phyloP scores from a whole-genome alignment of 2,888 invertebrate species.

The Drosophila affinis region DNA sequence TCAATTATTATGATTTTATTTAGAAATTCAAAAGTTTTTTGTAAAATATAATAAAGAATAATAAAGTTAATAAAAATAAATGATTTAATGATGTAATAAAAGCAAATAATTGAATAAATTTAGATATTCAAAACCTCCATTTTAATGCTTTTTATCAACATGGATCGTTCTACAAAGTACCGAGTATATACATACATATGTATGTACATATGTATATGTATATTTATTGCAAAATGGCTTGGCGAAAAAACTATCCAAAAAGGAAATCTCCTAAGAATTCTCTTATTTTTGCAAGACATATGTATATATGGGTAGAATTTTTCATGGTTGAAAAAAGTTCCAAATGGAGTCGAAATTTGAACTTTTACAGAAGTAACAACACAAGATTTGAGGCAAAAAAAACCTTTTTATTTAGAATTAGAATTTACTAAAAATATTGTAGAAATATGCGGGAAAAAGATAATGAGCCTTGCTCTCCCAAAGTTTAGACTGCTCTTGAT shows the following conservation, averaged over 20 bases:
- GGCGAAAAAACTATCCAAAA: not conserved
- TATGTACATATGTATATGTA: not conserved
- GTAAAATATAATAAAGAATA: no score
- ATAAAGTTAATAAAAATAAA: no score
- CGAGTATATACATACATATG: no score
- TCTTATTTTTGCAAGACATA: no score
- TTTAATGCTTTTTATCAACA: not conserved
- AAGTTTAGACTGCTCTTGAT: no score
- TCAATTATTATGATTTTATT: no score
- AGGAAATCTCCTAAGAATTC: not conserved
- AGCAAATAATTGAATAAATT: not conserved
- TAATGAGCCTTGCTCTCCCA: not conserved
- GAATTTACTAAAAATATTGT: no score
- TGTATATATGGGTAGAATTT: not conserved
- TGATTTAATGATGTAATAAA: no score
- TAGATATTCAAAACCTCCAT: not conserved
- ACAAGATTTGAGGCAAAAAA: no score
- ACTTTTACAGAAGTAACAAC: no score
- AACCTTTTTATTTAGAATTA: accelerated
- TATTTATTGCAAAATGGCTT: not conserved
- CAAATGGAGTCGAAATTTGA: not conserved
- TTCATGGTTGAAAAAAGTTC: not conserved
- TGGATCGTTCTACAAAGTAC: not conserved
- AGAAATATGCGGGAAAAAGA: no score
- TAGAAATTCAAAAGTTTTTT: no score